Conservation (phyloP, 2,797 vertebrate genomes). For the Anolis apletophallus region DNA sequence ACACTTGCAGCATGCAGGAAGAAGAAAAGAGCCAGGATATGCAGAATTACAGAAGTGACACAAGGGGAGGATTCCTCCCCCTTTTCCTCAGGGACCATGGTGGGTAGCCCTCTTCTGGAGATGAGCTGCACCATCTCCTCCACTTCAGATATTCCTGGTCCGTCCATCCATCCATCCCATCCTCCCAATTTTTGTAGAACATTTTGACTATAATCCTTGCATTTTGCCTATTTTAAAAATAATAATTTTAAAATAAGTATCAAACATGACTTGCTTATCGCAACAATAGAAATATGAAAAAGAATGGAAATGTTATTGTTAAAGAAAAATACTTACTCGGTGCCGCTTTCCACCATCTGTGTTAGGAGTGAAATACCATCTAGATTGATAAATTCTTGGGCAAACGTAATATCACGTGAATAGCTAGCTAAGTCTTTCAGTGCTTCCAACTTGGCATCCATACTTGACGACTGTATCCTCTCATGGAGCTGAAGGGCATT, state of each 20-base stretch:
- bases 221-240: background rate
- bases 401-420: slow-evolving; percentile 94
- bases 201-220: background rate
- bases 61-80: no score
- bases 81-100: no score
- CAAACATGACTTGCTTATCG: background rate
- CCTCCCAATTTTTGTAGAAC: no score
- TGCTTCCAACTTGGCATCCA: slow-evolving; percentile 97
- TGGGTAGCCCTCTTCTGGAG: no score
- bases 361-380: slow-evolving; percentile 96
- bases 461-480: slow-evolving; percentile 96
- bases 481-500: slow-evolving; percentile 93
- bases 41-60: no score
- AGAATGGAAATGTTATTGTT: fast-evolving
- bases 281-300: background rate
- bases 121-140: no score
- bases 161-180: no score
- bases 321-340: slow-evolving; percentile 87
- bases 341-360: slow-evolving; percentile 98
- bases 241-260: background rate
- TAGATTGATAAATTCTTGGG: slow-evolving; percentile 98
- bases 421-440: slow-evolving; percentile 95
- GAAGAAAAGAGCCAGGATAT: no score
- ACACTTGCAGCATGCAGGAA: no score
- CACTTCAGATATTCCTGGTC: no score